phyloP scores from a whole-genome alignment of 2,888 invertebrate species.

The Calliphora vomitoria region DNA sequence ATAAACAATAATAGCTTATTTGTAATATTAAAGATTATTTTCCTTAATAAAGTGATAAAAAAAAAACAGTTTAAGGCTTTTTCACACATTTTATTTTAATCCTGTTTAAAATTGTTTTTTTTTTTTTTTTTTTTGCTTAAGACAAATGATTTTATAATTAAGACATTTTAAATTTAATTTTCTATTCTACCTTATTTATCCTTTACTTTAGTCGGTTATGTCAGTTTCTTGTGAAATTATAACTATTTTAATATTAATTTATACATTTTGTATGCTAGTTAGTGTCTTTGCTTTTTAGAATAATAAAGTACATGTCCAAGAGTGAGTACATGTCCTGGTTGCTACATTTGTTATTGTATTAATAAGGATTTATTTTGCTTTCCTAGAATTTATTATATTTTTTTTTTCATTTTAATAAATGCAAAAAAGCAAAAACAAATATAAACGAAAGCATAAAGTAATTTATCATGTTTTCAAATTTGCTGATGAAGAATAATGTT shows the following conservation, averaged over 20 bases:
- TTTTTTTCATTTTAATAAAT: background rate
- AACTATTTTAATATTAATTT: slow-evolving; percentile 4
- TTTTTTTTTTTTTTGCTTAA: too few species aligned
- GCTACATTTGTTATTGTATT: background rate
- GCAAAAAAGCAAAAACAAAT: background rate
- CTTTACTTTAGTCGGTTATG: background rate
- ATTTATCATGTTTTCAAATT: slow-evolving; percentile 48
- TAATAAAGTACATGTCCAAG: background rate
- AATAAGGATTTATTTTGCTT: slow-evolving; percentile 3
- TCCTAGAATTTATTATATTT: background rate
- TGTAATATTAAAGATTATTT: background rate
- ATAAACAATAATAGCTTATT: too few species aligned
- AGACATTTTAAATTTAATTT: too few species aligned
- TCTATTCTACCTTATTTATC: background rate
- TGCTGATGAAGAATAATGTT: slow-evolving; percentile 27
- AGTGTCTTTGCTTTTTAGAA: background rate
- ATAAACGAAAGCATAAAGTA: slow-evolving; percentile 34
- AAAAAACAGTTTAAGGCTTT: background rate
- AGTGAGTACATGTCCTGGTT: background rate
- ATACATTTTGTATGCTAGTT: background rate
- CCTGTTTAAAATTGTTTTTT: background rate
- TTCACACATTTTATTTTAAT: background rate
- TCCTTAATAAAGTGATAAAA: background rate
- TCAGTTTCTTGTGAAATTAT: background rate
- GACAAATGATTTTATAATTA: too few species aligned